phyloP scores from a whole-genome alignment of 2,888 invertebrate species.

The Nezara viridula region DNA sequence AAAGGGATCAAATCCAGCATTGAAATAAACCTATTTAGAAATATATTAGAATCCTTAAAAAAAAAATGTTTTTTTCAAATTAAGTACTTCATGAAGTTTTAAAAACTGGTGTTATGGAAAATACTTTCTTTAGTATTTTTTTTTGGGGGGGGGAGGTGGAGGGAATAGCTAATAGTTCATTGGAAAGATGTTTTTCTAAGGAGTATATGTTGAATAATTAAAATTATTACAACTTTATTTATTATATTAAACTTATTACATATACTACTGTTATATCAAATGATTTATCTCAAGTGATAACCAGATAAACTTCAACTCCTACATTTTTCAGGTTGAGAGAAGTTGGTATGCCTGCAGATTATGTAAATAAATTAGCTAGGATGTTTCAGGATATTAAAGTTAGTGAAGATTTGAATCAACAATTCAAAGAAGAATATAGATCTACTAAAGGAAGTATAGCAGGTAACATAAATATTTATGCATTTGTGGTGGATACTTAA shows the following conservation, averaged over 20 bases:
- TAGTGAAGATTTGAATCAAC: constrained; percentile 95
- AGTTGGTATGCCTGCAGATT: constrained; percentile 99
- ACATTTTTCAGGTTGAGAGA: constrained; percentile 76
- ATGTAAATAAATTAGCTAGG: constrained; percentile 96
- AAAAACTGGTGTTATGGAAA: too few species aligned
- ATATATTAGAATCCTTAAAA: too few species aligned
- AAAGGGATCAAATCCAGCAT: too few species aligned
- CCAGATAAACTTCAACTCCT: not conserved
- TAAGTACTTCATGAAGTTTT: too few species aligned
- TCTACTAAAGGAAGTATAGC: constrained; percentile 77
- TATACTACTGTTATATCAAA: not conserved
- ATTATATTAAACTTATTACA: not conserved
- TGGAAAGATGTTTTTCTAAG: not conserved
- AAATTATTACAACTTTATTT: too few species aligned
- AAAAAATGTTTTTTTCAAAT: too few species aligned
- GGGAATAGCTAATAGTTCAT: too few species aligned
- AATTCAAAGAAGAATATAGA: constrained; percentile 84
- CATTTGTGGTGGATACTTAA: not conserved
- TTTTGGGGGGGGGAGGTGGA: too few species aligned
- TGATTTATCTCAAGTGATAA: not conserved
- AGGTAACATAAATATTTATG: constrained; percentile 68
- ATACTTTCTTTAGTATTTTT: too few species aligned
- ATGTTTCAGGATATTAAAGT: constrained; percentile 99
- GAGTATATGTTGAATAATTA: not conserved
- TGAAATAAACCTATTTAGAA: too few species aligned